Evolutionary conservation across 2,113 vertebrate genomes (phyloP).

Genomic region (Forbesichthys agassizii): DNA sequence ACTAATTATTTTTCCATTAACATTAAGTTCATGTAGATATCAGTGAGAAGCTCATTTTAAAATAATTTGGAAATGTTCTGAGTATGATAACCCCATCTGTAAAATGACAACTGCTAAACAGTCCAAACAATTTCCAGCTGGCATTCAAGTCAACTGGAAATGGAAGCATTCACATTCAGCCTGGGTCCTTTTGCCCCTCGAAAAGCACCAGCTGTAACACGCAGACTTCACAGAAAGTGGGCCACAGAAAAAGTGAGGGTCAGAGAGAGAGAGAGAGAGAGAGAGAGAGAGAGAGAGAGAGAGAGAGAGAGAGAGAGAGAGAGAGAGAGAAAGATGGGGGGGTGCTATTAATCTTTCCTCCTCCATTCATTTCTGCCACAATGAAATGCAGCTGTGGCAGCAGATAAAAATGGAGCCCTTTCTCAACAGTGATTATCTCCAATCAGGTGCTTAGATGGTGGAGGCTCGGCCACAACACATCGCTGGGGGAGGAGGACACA

Average conservation of each 20-base stretch:
- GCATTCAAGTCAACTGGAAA: constrained; percentile 30
- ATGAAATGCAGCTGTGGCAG: constrained; percentile 79
- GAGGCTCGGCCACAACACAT: constrained; percentile 66
- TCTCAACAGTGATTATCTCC: constrained; percentile 70
- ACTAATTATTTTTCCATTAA: too few relatives aligned
- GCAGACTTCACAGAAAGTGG: constrained; percentile 49
- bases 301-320: constrained; percentile 10
- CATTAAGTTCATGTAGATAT: background rate
- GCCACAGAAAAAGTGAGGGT: constrained; percentile 7
- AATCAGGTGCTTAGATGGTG: constrained; percentile 54
- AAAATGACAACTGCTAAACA: background rate
- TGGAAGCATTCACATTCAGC: constrained; percentile 39
- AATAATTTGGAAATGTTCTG: too few relatives aligned
- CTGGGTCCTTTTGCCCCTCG: constrained; percentile 47
- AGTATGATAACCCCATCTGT: constrained; percentile 2
- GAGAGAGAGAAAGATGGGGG: constrained; percentile 10
- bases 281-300: constrained; percentile 13
- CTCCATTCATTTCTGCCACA: constrained; percentile 62
- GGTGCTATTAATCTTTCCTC: constrained; percentile 58
- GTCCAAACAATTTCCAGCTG: constrained; percentile 31
- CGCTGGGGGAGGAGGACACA: constrained; percentile 26
- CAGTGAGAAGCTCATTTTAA: background rate
- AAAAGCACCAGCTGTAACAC: constrained; percentile 61
- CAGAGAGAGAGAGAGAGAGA: constrained; percentile 13
- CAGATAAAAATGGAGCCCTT: constrained; percentile 70